Evolutionary conservation across 2,888 invertebrate genomes (phyloP).

Genomic region (Cataglyphis albicans): DNA sequence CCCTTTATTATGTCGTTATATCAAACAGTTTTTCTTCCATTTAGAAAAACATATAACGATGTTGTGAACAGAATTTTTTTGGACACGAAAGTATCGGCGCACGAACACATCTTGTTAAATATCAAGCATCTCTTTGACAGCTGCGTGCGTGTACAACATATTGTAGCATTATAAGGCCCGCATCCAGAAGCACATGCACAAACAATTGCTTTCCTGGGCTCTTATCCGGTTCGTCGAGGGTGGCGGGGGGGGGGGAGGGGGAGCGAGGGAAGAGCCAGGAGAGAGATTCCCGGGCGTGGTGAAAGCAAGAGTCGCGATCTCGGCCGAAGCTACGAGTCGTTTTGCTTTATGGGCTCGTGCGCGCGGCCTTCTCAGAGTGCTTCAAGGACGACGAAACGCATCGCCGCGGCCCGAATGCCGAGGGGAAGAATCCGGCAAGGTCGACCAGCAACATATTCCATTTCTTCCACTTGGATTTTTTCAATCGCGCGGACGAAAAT

Average conservation of each 20-base stretch:
- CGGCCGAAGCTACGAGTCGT: constrained; percentile 28
- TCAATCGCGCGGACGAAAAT: constrained; percentile 44
- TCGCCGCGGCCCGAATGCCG: constrained; percentile 34
- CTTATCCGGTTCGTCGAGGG: constrained; percentile 2
- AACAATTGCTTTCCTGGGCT: constrained; percentile 32
- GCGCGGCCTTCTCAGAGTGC: constrained; percentile 49
- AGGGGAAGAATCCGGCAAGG: constrained; percentile 45
- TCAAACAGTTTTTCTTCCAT: not conserved
- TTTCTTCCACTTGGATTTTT: constrained; percentile 37
- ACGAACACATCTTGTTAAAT: not conserved
- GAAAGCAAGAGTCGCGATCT: constrained; percentile 38
- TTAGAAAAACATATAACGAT: not conserved
- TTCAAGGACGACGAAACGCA: constrained; percentile 56
- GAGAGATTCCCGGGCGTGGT: constrained; percentile 13
- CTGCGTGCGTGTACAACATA: not conserved
- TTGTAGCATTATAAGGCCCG: not conserved
- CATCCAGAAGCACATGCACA: constrained; percentile 1
- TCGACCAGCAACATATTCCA: constrained; percentile 48
- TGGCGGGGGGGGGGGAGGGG: not conserved
- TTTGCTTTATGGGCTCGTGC: constrained; percentile 44
- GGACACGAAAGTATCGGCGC: not conserved
- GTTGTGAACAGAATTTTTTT: not conserved
- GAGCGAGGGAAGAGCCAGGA: too few relatives aligned
- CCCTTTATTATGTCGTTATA: not conserved
- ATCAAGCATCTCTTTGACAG: not conserved